A percentile compares a stretch with the other conserved stretches of the same genome.
phyloP scores from a whole-genome alignment of 2,888 invertebrate species.

The Drosophila nigricruria region DNA sequence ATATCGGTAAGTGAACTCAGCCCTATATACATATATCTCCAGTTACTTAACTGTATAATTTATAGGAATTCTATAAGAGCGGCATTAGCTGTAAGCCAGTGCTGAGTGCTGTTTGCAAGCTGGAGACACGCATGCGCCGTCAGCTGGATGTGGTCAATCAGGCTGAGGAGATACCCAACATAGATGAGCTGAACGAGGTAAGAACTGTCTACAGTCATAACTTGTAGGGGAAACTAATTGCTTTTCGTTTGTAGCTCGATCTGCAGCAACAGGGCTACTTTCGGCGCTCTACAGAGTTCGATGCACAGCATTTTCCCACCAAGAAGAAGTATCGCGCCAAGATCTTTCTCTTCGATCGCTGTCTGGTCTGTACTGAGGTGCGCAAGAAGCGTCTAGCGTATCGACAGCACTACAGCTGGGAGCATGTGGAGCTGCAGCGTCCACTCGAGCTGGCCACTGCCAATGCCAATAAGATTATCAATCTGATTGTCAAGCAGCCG shows the following conservation, averaged over 20 bases:
- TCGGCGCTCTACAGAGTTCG: slow-evolving; percentile 83
- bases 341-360: slow-evolving; percentile 84
- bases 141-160: slow-evolving; percentile 84
- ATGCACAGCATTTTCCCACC: slow-evolving; percentile 82
- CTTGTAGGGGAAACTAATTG: background rate
- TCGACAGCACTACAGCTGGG: slow-evolving; percentile 83
- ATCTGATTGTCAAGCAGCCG: slow-evolving; percentile 68
- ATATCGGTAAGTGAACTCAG: slow-evolving; percentile 77
- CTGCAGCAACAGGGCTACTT: slow-evolving; percentile 82
- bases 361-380: slow-evolving; percentile 83
- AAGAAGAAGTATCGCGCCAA: slow-evolving; percentile 83
- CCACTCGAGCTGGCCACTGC: slow-evolving; percentile 56
- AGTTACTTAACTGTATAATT: background rate
- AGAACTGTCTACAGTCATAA: background rate
- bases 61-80: slow-evolving; percentile 83
- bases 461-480: slow-evolving; percentile 79
- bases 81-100: slow-evolving; percentile 84
- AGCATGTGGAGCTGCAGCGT: slow-evolving; percentile 80
- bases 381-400: slow-evolving; percentile 82
- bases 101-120: slow-evolving; percentile 83
- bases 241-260: slow-evolving; percentile 69
- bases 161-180: slow-evolving; percentile 83
- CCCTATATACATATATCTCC: background rate
- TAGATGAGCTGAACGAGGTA: slow-evolving; percentile 84
- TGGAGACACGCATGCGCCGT: slow-evolving; percentile 84